phyloP scores from a whole-genome alignment of 2,113 vertebrate species.

The Oryzias melastigma region DNA sequence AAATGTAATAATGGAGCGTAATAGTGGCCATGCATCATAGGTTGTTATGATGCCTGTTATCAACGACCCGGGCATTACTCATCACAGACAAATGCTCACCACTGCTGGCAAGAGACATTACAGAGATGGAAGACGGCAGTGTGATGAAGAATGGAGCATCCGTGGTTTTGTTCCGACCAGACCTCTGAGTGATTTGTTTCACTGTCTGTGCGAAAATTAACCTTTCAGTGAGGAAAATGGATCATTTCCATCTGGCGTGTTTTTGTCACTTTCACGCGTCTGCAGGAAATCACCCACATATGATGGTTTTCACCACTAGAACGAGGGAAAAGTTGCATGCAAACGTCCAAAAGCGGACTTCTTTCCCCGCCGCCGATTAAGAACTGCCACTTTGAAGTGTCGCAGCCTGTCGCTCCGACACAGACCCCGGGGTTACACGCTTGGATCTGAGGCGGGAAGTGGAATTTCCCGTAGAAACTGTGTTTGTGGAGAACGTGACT shows the following conservation, averaged over 20 bases:
- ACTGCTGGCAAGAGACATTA: conserved; percentile 41
- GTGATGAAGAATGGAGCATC: conserved; percentile 32
- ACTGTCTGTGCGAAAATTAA: neutral
- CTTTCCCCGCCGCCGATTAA: no score
- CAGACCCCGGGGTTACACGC: conserved; percentile 27
- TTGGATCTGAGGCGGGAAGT: conserved; percentile 7
- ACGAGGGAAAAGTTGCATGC: no score
- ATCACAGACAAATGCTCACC: conserved; percentile 49
- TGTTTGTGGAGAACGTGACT: conserved; percentile 22
- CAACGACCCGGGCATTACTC: conserved; percentile 54
- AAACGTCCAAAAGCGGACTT: no score
- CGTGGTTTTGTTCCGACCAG: conserved; percentile 29
- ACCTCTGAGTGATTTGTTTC: conserved; percentile 21
- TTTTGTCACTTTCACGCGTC: no score
- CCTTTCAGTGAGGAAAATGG: conserved; percentile 11
- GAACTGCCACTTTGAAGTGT: conserved; percentile 68
- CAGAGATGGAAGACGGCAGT: conserved; percentile 32
- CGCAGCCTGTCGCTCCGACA: conserved; percentile 38
- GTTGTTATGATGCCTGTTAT: conserved; percentile 50
- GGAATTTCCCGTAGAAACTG: conserved; percentile 3
- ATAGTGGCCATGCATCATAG: conserved; percentile 47
- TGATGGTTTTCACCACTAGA: no score
- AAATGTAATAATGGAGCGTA: conserved; percentile 45
- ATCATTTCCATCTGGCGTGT: conserved; percentile 9
- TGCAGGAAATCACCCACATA: no score